These are phyloP conservation scores for Seladonia tumulorum DNA, from an alignment of 2,888 invertebrate genomes.

Conservation along the genomic window DNA sequence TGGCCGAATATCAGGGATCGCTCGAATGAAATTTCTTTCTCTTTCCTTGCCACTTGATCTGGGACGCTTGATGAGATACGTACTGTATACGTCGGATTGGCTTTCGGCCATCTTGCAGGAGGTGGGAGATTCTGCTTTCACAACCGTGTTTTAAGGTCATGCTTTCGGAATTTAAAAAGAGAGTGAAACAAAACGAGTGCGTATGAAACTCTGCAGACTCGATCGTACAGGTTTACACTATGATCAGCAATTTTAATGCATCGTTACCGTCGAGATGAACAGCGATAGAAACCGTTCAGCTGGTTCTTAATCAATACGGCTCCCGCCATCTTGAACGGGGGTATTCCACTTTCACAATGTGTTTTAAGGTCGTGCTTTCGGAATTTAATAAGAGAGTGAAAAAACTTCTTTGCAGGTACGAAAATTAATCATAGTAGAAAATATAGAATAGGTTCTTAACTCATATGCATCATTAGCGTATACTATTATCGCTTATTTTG, in stretches of 20 bases:
- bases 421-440: neutral
- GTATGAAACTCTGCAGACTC: neutral
- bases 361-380: neutral
- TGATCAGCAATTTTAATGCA: too few species aligned
- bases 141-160: neutral
- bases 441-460: too few species aligned
- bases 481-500: too few species aligned
- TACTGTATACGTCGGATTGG: slow-evolving; percentile 30
- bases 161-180: neutral
- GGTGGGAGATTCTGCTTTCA: neutral
- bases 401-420: neutral
- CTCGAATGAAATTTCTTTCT: slow-evolving; percentile 52
- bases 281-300: too few species aligned
- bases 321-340: neutral
- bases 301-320: neutral
- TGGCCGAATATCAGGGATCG: slow-evolving; percentile 52
- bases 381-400: neutral
- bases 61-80: slow-evolving; percentile 28
- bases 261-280: too few species aligned
- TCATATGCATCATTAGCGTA: too few species aligned
- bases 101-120: neutral
- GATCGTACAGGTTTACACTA: too few species aligned
- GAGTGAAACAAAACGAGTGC: neutral
- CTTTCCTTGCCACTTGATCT: slow-evolving; percentile 24
- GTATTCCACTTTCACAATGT: neutral